Base-by-base conservation (phyloP, 2,888 invertebrate species). In the Unio pictorum region DNA sequence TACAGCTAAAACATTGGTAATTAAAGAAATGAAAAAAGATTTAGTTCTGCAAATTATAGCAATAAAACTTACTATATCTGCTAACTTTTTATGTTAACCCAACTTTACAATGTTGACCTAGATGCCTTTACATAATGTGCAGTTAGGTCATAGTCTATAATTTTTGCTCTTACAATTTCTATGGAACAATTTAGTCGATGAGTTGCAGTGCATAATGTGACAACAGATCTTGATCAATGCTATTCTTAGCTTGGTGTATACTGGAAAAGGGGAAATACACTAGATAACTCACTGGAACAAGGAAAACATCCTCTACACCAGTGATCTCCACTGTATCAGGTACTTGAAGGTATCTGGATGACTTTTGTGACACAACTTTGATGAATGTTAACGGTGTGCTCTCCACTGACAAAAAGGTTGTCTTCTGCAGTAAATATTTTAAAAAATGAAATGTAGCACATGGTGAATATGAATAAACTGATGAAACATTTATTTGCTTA, bases 261-360 rank as follows among this genome's bases (percentile, higher is more conserved):
- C 23, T 30, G 18, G 45, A 30, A 15, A 34, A 23, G 34, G 20
- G 23, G 0, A 60, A 4, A 60, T 23, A 11, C 3, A 30, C 17
- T 23, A 66, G 23, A 45, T 34, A 6, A 68, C 71, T 66, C 68
- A 79, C 81, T 28, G 75, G 65, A 26, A 60, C 62, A 0, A 75
- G 45, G 4, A 69, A 66, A 8, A 73, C 75, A 28, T 72, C 78
- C 57, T 80, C 72, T n/a, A 76, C 69, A 0, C 66, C 64, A 17
- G 61, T 67, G 4, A 81, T 74, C 56, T 76, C 74, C 64, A 69
- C 71, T 28, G 55, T 59, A 64, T 76, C 72, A 58, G 70, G 62
- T n/a, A 65, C n/a, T 15, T 57, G n/a, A 11, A 75, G 79, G 57
- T 72, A 76, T 61, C 71, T 54, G 0, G 66, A 30, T 34, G 68